Conservation (phyloP, 2,888 invertebrate genomes). For the Rotaria sp. region DNA sequence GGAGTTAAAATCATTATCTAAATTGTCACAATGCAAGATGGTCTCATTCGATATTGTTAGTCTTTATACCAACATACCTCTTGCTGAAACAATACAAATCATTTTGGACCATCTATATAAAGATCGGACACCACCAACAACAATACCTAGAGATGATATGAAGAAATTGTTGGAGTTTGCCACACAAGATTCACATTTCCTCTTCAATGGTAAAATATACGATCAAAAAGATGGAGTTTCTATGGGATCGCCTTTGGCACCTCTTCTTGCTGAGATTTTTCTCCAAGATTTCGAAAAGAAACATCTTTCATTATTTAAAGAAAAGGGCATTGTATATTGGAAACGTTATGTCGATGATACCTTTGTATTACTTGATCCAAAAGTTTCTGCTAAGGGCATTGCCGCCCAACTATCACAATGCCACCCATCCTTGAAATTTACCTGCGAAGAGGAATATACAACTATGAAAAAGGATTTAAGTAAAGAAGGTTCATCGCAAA, state of each 20-base stretch:
- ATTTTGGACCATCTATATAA: not conserved
- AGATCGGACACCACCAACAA: not conserved
- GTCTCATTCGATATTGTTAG: not conserved
- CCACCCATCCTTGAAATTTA: no score
- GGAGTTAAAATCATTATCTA: no score
- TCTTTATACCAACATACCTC: not conserved
- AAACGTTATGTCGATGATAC: no score
- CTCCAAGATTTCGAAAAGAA: not conserved
- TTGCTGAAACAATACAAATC: not conserved
- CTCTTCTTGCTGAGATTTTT: not conserved
- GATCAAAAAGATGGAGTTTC: not conserved
- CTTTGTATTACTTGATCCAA: no score
- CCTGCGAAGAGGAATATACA: no score
- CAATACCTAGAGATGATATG: not conserved
- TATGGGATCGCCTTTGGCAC: conserved; percentile 7
- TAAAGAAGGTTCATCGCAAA: no score
- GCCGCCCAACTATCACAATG: no score
- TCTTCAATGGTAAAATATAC: not conserved
- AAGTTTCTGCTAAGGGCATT: no score
- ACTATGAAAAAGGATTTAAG: no score
- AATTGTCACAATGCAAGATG: not conserved
- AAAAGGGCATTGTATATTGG: no score
- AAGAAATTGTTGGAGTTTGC: not conserved
- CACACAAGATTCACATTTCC: not conserved
- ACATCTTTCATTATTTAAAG: no score